Evolutionary conservation across 2,113 vertebrate species (phyloP), one percentile per base, ranked within the genome.

Genomic region (Vidua macroura): DNA sequence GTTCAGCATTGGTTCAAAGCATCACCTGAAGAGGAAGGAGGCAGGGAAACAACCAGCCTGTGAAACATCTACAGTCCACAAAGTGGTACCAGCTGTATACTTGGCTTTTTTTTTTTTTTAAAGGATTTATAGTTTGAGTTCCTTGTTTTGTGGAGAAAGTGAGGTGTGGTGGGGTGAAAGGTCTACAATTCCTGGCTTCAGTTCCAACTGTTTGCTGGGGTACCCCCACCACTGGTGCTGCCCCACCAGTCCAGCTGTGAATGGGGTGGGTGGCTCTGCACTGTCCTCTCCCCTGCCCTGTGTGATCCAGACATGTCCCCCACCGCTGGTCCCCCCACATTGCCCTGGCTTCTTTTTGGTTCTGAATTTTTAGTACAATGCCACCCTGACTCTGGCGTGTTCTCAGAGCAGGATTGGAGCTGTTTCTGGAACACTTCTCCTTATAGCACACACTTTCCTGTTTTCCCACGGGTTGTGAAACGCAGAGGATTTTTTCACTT

Each of bases 401-500:
- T 81, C 60, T 56, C 0, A 0, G 70, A 16, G 28, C 78, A 62
- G 76, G 60, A 30, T 0, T 35, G 41, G 82, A 94, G 49, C 90
- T 2, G 6, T 83, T 95, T 91, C 70, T 91, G 82, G 93, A 96
- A 93, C 75, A 13, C 39, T 90, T 20, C 78, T 95, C 85, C 88
- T 76, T 46, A 41, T 1, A 90, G 82, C 52, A 1, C 5, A 3
- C 70, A 70, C 84, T 93, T 96, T 96, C 94, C 95, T 95, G 95
- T 94, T 96, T 97, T 96, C 94, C 95, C 94, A 94, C 72, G 85
- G 90, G 15, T 12, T 90, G 85, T 1, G 27, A 90, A 93, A 88
- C 7, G 68, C 79, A 39, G 39, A 83, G 68, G 79, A 91, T 70
- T 95, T 94, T 94, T 94, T 93, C 91, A 59, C 75, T 93, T 96